A percentile compares a stretch with the other conserved stretches of the same genome.
phyloP scores from a whole-genome alignment of 92 coral and sea anemone genomes.

The Zoanthus sansibaricus region DNA sequence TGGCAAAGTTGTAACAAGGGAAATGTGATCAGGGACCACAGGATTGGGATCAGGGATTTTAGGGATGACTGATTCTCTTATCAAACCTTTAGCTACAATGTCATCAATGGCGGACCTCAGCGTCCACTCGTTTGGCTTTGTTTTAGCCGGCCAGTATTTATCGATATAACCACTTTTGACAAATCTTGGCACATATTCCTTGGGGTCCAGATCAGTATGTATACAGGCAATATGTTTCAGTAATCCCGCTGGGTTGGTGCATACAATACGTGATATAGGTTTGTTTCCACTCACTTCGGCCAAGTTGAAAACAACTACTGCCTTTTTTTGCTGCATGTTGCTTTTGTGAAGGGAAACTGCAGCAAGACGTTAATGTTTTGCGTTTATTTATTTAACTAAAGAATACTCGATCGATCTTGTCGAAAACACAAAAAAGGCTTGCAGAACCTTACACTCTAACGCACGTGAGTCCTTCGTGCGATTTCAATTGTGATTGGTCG shows the following conservation, averaged over 20 bases:
- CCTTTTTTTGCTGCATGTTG: too few species aligned
- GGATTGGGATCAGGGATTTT: too few species aligned
- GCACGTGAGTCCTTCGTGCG: too few species aligned
- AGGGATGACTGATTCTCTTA: conserved; percentile 94
- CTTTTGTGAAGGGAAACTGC: too few species aligned
- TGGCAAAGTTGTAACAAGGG: too few species aligned
- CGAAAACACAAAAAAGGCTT: too few species aligned
- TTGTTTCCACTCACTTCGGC: conserved; percentile 69
- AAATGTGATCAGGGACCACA: too few species aligned
- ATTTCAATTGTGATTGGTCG: too few species aligned
- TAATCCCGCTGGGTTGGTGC: conserved; percentile 89
- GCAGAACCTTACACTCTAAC: too few species aligned
- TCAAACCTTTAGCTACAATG: conserved; percentile 88
- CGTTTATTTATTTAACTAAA: too few species aligned
- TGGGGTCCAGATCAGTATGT: conserved; percentile 91
- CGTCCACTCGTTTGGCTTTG: conserved; percentile 98
- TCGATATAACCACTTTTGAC: conserved; percentile 83
- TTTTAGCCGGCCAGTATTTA: conserved; percentile 95
- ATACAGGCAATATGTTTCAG: conserved; percentile 87
- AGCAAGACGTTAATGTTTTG: too few species aligned
- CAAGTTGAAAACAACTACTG: conserved; percentile 69
- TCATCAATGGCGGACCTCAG: conserved; percentile 95
- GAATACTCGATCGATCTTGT: too few species aligned
- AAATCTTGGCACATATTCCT: conserved; percentile 89
- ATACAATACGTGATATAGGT: conserved; percentile 68